A percentile compares a stretch with the other conserved stretches of the same genome.
phyloP scores from a whole-genome alignment of 2,113 vertebrate species.

The Lathamus discolor region DNA sequence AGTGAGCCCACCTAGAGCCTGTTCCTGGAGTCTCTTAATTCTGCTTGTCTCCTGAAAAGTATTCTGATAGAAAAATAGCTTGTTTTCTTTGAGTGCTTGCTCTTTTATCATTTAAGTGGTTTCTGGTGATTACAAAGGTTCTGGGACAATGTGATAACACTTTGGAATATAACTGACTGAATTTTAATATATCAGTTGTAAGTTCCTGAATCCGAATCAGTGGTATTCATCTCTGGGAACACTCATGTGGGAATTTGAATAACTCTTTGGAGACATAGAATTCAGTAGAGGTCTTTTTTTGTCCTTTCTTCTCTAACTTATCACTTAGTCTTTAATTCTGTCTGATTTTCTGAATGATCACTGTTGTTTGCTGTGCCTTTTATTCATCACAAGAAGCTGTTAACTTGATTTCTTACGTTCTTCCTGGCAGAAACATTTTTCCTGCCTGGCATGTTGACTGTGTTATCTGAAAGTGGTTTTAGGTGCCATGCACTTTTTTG shows the following conservation, averaged over 20 bases:
- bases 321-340: neutral
- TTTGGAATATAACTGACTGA: neutral
- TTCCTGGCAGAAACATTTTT: neutral
- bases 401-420: neutral
- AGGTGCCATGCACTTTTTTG: neutral
- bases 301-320: neutral
- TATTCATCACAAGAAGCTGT: neutral
- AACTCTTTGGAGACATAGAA: neutral
- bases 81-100: neutral
- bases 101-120: neutral
- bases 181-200: neutral
- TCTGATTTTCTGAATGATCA: neutral
- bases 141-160: fast-evolving
- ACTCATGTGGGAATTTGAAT: neutral
- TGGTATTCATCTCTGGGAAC: neutral
- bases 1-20: neutral
- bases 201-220: neutral
- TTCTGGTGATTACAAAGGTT: neutral
- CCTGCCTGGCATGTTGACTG: neutral
- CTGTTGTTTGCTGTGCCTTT: neutral
- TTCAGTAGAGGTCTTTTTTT: neutral
- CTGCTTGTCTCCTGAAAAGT: neutral
- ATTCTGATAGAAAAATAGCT: neutral
- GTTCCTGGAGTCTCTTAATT: neutral
- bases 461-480: neutral